Evolutionary conservation across 2,797 vertebrate species (phyloP).

Genomic region (Sebastes variabilis): DNA sequence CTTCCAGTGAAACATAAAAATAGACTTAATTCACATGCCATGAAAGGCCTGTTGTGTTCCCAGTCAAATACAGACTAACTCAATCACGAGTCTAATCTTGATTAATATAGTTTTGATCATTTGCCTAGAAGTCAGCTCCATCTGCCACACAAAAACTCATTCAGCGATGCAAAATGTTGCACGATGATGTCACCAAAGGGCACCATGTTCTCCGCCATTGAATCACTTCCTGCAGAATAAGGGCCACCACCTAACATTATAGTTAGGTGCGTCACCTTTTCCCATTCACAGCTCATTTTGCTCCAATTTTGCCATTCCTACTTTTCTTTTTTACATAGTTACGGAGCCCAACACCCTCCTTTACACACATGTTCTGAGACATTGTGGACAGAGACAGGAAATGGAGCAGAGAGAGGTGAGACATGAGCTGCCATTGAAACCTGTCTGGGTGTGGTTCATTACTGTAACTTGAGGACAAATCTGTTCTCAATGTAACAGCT

Average conservation of each 20-base stretch:
- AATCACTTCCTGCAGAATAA: slow-evolving; percentile 64
- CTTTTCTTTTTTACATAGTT: slow-evolving; percentile 1
- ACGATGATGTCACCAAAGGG: slow-evolving; percentile 46
- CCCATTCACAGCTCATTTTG: slow-evolving; percentile 41
- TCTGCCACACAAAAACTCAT: slow-evolving; percentile 32
- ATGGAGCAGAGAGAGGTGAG: slow-evolving; percentile 29
- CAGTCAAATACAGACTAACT: background rate
- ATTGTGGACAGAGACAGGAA: slow-evolving; percentile 41
- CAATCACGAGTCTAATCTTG: background rate
- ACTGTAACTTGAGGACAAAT: slow-evolving; percentile 4
- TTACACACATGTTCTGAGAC: slow-evolving; percentile 16
- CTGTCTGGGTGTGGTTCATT: slow-evolving; percentile 38
- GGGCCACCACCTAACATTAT: slow-evolving; percentile 58
- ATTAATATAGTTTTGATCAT: background rate
- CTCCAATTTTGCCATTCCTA: slow-evolving; percentile 28
- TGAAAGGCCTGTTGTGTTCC: background rate
- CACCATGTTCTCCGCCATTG: slow-evolving; percentile 37
- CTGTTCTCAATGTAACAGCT: background rate
- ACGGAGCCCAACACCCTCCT: background rate
- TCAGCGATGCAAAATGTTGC: slow-evolving; percentile 13
- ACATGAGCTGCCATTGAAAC: slow-evolving; percentile 22
- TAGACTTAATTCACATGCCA: background rate
- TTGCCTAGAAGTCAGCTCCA: background rate
- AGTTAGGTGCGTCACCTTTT: slow-evolving; percentile 65
- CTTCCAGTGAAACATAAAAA: slow-evolving; percentile 36